Conservation (phyloP, 2,113 vertebrate species). For the Lota lota region DNA sequence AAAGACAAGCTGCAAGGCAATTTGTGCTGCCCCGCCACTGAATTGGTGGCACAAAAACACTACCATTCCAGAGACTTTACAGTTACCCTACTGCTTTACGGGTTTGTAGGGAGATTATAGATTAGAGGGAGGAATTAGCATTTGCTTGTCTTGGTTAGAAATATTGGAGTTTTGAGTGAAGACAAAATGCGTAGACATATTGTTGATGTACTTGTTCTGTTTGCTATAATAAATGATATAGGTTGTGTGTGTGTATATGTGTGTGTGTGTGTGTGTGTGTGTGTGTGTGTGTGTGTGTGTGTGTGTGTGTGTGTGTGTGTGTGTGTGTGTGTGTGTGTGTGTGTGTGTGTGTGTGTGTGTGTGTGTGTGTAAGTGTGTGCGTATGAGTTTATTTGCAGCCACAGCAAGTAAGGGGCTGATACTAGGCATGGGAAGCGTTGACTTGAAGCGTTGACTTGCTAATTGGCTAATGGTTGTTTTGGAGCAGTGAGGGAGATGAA, state of each 20-base stretch:
- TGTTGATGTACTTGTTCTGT: too few relatives aligned
- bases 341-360: slow-evolving; percentile 16
- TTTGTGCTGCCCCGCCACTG: too few relatives aligned
- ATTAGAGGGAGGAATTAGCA: too few relatives aligned
- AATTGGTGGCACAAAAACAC: too few relatives aligned
- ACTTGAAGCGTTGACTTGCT: slow-evolving; percentile 17
- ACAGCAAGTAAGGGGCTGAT: background rate
- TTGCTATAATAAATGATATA: background rate
- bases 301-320: background rate
- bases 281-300: background rate
- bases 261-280: slow-evolving; percentile 9
- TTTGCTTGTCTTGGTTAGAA: too few relatives aligned
- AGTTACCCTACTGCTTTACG: too few relatives aligned
- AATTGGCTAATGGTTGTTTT: slow-evolving; percentile 31
- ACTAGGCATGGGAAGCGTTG: slow-evolving; percentile 10
- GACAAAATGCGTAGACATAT: too few relatives aligned
- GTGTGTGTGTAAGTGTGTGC: slow-evolving; percentile 21
- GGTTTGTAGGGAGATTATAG: too few relatives aligned
- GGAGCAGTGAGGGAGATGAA: slow-evolving; percentile 16
- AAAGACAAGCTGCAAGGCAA: too few relatives aligned
- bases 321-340: slow-evolving; percentile 5
- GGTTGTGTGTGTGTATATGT: background rate
- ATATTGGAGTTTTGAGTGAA: too few relatives aligned
- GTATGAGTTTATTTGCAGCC: slow-evolving; percentile 11
- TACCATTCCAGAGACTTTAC: too few relatives aligned